Percentiles rank a stretch among this genome's conserved stretches.
Conservation (phyloP, 2,797 vertebrate genomes). For the Merluccius polli region DNA sequence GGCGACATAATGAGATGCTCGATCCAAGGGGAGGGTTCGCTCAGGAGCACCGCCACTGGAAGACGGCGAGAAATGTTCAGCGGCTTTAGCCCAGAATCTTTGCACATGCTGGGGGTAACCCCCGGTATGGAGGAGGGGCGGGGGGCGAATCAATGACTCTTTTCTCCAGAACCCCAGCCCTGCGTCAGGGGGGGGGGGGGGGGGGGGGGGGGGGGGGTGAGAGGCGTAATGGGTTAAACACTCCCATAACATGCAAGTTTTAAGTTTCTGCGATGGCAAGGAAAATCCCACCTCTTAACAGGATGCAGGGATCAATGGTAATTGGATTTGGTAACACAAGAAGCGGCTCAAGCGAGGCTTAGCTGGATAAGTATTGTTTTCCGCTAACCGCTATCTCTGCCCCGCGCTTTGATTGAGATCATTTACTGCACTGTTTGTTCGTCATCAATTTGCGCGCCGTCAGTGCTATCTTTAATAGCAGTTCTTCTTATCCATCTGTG, state of each 20-base stretch:
- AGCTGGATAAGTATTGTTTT: slow-evolving; percentile 61
- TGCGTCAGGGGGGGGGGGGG: background rate
- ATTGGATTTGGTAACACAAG: slow-evolving; percentile 70
- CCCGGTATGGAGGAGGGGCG: slow-evolving; percentile 36
- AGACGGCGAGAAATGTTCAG: slow-evolving; percentile 56
- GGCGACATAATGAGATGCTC: slow-evolving; percentile 71
- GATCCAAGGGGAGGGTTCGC: slow-evolving; percentile 65
- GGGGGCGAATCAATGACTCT: slow-evolving; percentile 56
- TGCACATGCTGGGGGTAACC: slow-evolving; percentile 55
- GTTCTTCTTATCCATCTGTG: background rate
- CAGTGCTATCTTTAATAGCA: slow-evolving; percentile 27
- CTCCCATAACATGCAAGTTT: slow-evolving; percentile 53
- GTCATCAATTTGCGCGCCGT: slow-evolving; percentile 20
- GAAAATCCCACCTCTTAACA: slow-evolving; percentile 58
- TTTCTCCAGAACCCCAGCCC: slow-evolving; percentile 39
- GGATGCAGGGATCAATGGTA: slow-evolving; percentile 59
- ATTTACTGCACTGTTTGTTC: slow-evolving; percentile 26
- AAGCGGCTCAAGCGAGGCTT: slow-evolving; percentile 63
- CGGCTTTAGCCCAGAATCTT: slow-evolving; percentile 59
- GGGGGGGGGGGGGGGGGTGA: slow-evolving; percentile 45
- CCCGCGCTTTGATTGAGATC: slow-evolving; percentile 41
- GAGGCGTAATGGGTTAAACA: slow-evolving; percentile 69
- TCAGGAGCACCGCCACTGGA: slow-evolving; percentile 58
- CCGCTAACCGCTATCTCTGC: slow-evolving; percentile 34
- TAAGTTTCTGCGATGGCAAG: slow-evolving; percentile 58